Conservation (phyloP, 1,140 invertebrate genomes). For the Drosophila triauraria region DNA sequence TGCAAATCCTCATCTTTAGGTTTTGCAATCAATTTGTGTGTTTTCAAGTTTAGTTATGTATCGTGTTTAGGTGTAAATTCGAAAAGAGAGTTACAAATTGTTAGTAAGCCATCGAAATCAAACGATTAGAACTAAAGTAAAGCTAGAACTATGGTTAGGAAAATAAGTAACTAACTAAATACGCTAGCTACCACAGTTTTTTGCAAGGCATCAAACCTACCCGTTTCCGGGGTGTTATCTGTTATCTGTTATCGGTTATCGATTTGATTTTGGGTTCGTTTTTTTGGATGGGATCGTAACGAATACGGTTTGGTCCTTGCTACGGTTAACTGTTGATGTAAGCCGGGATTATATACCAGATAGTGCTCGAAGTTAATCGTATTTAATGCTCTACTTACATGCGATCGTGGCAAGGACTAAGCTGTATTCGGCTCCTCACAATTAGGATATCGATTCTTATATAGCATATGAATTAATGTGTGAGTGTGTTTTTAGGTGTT, state of each 20-base stretch:
- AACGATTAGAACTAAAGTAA: slow-evolving; percentile 33
- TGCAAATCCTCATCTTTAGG: slow-evolving; percentile 80
- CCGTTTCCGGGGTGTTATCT: slow-evolving; percentile 42
- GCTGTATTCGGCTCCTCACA: slow-evolving; percentile 76
- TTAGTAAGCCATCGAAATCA: slow-evolving; percentile 59
- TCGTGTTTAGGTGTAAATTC: slow-evolving; percentile 22
- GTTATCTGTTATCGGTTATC: slow-evolving; percentile 29
- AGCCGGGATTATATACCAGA: slow-evolving; percentile 71
- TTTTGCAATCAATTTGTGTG: slow-evolving; percentile 23
- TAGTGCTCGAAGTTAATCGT: slow-evolving; percentile 35
- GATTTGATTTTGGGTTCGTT: slow-evolving; percentile 18
- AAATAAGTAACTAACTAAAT: slow-evolving; percentile 25
- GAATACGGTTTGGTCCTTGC: slow-evolving; percentile 85
- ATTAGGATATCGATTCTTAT: slow-evolving; percentile 29
- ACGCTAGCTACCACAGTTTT: slow-evolving; percentile 27
- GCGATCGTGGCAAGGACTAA: slow-evolving; percentile 83
- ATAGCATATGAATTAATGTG: slow-evolving; percentile 19
- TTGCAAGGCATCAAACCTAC: slow-evolving; percentile 57
- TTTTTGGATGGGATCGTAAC: slow-evolving; percentile 45
- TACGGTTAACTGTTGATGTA: slow-evolving; percentile 72
- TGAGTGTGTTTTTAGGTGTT: slow-evolving; percentile 13
- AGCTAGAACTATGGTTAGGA: slow-evolving; percentile 20
- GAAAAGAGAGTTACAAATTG: slow-evolving; percentile 63
- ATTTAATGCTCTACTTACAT: slow-evolving; percentile 79
- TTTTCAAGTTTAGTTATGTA: slow-evolving; percentile 18